Base-by-base conservation (phyloP, 2,113 vertebrate species). In the Nycticebus coucang region DNA sequence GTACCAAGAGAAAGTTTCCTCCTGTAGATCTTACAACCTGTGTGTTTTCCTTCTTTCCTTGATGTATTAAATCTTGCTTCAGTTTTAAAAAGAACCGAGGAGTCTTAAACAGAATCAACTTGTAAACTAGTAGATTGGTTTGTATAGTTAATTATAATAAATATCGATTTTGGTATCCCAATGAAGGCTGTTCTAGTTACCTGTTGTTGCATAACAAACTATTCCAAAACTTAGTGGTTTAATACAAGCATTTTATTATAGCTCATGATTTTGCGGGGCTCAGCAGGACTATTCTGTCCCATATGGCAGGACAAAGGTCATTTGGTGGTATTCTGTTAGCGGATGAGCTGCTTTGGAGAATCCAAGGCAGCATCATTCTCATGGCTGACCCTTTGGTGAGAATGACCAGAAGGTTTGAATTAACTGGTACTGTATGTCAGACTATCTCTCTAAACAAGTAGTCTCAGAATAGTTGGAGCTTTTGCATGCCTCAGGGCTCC, bases 51-150 rank as follows among this genome's bases (percentile, higher is more conserved):
- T 45, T 60, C 37, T 45, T 90, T 79, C 59, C 12, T 41, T 91
- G 33, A 68, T 72, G 55, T 33, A 86, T 85, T 93, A 93, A 57
- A 85, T 85, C 21, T 79, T 26, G 24, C 57, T 94, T 92, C 10
- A 15, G 35, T 8, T 6, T 59, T 45, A 77, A 94, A 92, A 41
- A 17, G 13, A 85, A 78, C 21, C 41, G 83, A 45, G 7, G 41
- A 74, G 19, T 68, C 71, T 64, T 93, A 64, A 83, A 33, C 17
- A 84, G 72, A 92, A 86, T 84, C 26, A 57, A 81, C 59, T 55
- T 90, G 24, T 50, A 81, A 87, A 77, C 14, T n/a, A 33, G 5
- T 28, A 89, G 69, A 41, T 37, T 45, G 21, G 14, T 35, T 92
- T 88, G 35, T 41, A 77, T 75, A 24, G 4, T 80, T 95, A 26